Percentiles rank a stretch among this genome's conserved stretches.
These are phyloP conservation scores for Piaya cayana DNA, from an alignment of 2,113 vertebrate species.

Conservation along the genomic window DNA sequence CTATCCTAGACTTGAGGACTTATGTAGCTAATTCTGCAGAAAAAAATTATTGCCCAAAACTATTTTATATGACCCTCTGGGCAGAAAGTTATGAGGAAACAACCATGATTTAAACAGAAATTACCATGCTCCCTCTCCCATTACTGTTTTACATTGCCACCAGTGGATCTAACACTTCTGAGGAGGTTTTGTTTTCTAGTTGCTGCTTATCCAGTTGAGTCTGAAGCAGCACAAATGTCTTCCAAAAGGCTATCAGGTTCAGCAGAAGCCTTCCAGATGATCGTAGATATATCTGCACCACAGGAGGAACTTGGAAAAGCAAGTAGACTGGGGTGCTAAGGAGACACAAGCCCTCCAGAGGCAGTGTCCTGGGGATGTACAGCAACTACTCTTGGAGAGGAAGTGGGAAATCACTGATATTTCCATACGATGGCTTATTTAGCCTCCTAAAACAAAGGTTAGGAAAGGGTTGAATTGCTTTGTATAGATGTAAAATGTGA, in stretches of 20 bases:
- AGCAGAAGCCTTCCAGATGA: neutral
- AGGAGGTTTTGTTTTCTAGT: neutral
- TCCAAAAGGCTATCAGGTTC: neutral
- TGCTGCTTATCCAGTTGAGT: neutral
- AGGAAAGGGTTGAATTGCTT: neutral
- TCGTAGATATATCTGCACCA: neutral
- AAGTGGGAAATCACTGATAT: neutral
- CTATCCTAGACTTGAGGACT: neutral
- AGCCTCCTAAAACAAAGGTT: neutral
- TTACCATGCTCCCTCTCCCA: neutral
- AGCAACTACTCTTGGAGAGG: neutral
- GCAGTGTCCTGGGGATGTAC: neutral
- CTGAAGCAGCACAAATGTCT: neutral
- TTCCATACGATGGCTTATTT: neutral
- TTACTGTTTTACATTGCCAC: neutral
- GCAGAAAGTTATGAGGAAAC: neutral
- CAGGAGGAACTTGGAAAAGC: rapidly evolving
- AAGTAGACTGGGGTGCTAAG: neutral
- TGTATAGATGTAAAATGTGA: neutral
- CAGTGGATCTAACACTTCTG: neutral
- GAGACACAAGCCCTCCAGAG: neutral
- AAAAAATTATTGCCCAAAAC: neutral
- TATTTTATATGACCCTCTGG: neutral
- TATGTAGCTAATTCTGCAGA: neutral
- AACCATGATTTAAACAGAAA: neutral